Base-by-base conservation (phyloP, 2,797 vertebrate species). In the Geotrypetes seraphini region DNA sequence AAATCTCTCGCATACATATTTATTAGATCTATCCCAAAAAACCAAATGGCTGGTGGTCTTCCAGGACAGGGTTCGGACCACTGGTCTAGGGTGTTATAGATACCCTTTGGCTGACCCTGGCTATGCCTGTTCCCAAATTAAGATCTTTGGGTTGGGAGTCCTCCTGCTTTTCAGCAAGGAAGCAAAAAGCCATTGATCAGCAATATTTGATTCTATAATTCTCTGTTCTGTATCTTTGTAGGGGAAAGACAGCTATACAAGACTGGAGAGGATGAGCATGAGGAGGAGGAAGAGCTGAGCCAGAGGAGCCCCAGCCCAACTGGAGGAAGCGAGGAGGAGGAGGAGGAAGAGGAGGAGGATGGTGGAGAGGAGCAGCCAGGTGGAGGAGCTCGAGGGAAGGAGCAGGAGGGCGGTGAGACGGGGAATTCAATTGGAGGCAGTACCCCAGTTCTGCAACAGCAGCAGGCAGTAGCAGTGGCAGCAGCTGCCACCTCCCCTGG, bases 211-310 rank as follows among this genome's bases (percentile, higher is more conserved):
- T n/a, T n/a, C n/a, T n/a, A n/a, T n/a, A n/a, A n/a, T n/a, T n/a
- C n/a, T n/a, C n/a, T n/a, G n/a, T n/a, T n/a, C n/a, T n/a, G n/a
- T 46, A 10, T 60, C 8, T 32, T 41, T 53, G 27, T 84, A 92
- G 93, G 90, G 58, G 74, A 89, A 10, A 73, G 71, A 20, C 88
- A 88, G 34, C 62, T 88, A 23, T 87, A 68, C 79, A 71, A 81
- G 42, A 66, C 72, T 4, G 86, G 89, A 3, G 81, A 79, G 17
- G 67, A 73, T 10, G 88, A 91, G n/a, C 37, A 84, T 76, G 63
- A 61, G 78, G 69, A 76, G 80, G 59, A 62, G 80, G n/a, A 73
- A n/a, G n/a, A n/a, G n/a, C n/a, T n/a, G n/a, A n/a, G n/a, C n/a
- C n/a, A n/a, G 10, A 53, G 57, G 33, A 72, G 71, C 39, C 86